Conservation (phyloP, 2,888 invertebrate genomes). For the Craniophora ligustri region DNA sequence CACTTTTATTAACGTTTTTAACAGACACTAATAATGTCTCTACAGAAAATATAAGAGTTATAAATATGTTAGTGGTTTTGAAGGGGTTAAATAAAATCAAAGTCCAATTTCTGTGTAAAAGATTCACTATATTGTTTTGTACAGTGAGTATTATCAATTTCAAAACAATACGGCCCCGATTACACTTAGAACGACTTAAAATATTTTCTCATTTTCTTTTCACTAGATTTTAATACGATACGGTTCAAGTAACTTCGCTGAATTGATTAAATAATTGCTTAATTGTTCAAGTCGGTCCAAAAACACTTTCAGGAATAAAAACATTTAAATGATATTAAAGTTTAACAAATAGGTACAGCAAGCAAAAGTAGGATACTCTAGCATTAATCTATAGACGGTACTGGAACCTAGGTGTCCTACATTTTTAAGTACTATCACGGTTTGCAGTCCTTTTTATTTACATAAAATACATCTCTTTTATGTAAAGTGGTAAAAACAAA, state of each 20-base stretch:
- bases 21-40: too few relatives aligned
- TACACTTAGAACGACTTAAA: conserved; percentile 74
- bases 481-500: conserved; percentile 47
- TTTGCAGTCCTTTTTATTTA: conserved; percentile 75
- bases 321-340: conserved; percentile 42
- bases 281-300: conserved; percentile 44
- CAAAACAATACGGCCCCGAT: conserved; percentile 82
- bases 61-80: not conserved
- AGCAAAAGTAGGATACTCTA: conserved; percentile 63
- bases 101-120: conserved; percentile 75
- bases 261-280: conserved; percentile 61
- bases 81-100: conserved; percentile 60
- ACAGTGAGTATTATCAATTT: conserved; percentile 72
- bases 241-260: conserved; percentile 64
- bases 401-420: conserved; percentile 63
- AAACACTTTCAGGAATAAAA: conserved; percentile 46
- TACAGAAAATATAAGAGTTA: too few relatives aligned
- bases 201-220: conserved; percentile 65
- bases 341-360: conserved; percentile 46
- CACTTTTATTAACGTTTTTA: too few relatives aligned
- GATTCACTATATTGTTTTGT: conserved; percentile 86
- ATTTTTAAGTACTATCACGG: conserved; percentile 83
- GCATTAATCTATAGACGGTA: conserved; percentile 67
- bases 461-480: conserved; percentile 53
- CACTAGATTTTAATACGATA: conserved; percentile 65